Percentiles rank a stretch among this genome's conserved stretches.
phyloP scores from a whole-genome alignment of 2,113 vertebrate species.

The Pituophis catenifer region DNA sequence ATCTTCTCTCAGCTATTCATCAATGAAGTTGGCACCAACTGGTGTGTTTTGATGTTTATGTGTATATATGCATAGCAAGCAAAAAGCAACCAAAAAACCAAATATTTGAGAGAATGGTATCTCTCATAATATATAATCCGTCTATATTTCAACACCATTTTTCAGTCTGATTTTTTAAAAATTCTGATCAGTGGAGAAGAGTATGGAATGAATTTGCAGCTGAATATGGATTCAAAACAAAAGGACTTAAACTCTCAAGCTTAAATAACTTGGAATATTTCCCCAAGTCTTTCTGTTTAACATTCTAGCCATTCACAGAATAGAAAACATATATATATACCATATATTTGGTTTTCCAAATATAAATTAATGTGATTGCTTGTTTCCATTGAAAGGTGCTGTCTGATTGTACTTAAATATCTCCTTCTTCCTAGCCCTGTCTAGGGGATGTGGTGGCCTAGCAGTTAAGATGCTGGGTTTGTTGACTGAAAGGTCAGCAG shows the following conservation, averaged over 20 bases:
- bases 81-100: not conserved
- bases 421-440: not conserved
- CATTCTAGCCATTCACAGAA: not conserved
- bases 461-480: no score
- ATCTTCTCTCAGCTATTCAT: not conserved
- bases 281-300: not conserved
- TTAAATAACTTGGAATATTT: not conserved
- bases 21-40: not conserved
- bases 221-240: not conserved
- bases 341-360: not conserved
- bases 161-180: not conserved
- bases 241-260: not conserved
- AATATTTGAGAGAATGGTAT: no score
- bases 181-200: not conserved
- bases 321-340: no score
- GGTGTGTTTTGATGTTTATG: not conserved
- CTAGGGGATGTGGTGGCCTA: no score
- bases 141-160: not conserved
- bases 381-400: not conserved
- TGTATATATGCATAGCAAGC: not conserved
- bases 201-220: not conserved
- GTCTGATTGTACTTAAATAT: not conserved
- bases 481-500: no score
- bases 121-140: not conserved
- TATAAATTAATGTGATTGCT: not conserved